phyloP scores from a whole-genome alignment of 2,888 invertebrate species.

The Thysanoteuthis rhombus region DNA sequence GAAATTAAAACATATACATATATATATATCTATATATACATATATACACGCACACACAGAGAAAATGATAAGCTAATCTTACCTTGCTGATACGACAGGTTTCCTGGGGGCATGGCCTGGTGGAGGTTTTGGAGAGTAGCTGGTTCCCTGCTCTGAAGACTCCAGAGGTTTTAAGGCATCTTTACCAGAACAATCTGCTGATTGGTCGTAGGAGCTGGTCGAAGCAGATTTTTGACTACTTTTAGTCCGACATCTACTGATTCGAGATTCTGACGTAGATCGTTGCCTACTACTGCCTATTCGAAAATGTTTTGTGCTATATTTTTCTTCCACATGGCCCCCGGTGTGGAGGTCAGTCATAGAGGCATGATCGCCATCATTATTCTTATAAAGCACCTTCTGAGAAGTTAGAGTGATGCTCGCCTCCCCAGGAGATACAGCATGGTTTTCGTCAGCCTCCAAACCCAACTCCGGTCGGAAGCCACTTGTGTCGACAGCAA shows the following conservation, averaged over 20 bases:
- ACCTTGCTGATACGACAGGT: conserved; percentile 57
- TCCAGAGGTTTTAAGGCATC: conserved; percentile 42
- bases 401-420: conserved; percentile 31
- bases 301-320: conserved; percentile 32
- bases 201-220: conserved; percentile 12
- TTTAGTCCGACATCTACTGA: conserved; percentile 39
- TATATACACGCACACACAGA: too few relatives aligned
- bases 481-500: not conserved
- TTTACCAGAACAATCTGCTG: conserved; percentile 28
- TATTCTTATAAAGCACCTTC: conserved; percentile 25
- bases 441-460: conserved; percentile 25
- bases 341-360: conserved; percentile 17
- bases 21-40: too few relatives aligned
- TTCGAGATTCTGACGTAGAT: conserved; percentile 51
- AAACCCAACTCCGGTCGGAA: not conserved
- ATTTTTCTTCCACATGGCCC: conserved; percentile 28
- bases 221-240: conserved; percentile 31
- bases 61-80: conserved; percentile 33
- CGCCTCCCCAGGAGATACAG: conserved; percentile 20
- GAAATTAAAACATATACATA: not conserved
- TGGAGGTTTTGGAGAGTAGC: conserved; percentile 57
- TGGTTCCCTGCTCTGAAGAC: conserved; percentile 44
- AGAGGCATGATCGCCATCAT: conserved; percentile 22
- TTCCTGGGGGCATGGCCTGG: conserved; percentile 58
- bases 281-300: conserved; percentile 39